A percentile compares a stretch with the other conserved stretches of the same genome.
These are phyloP conservation scores for Chironex yamaguchii DNA, from an alignment of 30 jellyfish, hydroid and myxozoan genomes.

Conservation along the genomic window DNA sequence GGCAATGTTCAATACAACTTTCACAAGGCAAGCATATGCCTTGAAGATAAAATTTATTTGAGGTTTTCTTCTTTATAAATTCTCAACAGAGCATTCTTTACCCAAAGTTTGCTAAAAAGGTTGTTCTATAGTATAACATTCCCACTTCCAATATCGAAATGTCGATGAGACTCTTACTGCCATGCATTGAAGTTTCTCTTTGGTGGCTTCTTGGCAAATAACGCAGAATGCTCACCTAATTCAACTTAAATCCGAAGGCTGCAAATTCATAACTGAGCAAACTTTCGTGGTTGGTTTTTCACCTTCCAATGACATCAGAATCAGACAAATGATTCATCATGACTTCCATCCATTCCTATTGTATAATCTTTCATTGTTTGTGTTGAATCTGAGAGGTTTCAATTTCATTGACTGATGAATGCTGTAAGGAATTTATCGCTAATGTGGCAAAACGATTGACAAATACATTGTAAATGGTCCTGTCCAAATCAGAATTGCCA, in stretches of 20 bases:
- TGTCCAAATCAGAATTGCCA: no score
- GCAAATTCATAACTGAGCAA: no score
- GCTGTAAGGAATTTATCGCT: no score
- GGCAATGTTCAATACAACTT: no score
- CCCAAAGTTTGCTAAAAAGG: constrained; percentile 36
- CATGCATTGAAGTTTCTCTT: constrained; percentile 56
- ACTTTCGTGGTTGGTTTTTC: no score
- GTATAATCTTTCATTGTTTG: no score
- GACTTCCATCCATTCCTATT: no score
- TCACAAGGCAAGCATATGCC: no score
- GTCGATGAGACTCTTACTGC: constrained; percentile 42
- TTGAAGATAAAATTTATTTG: constrained; percentile 14
- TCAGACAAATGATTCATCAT: no score
- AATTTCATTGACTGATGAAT: no score
- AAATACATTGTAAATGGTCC: constrained; percentile 1
- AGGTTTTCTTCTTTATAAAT: constrained; percentile 9
- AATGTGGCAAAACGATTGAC: constrained; percentile 40
- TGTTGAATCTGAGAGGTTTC: no score
- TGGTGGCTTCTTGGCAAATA: constrained; percentile 45
- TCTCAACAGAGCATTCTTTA: constrained; percentile 1
- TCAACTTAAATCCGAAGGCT: background rate
- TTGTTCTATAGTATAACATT: constrained; percentile 28
- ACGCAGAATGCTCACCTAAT: constrained; percentile 42
- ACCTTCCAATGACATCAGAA: no score
- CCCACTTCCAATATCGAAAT: constrained; percentile 42